Evolutionary conservation across 2,797 vertebrate species (phyloP), one percentile per base, ranked within the genome.

Genomic region (Sebastes hopkinsi): DNA sequence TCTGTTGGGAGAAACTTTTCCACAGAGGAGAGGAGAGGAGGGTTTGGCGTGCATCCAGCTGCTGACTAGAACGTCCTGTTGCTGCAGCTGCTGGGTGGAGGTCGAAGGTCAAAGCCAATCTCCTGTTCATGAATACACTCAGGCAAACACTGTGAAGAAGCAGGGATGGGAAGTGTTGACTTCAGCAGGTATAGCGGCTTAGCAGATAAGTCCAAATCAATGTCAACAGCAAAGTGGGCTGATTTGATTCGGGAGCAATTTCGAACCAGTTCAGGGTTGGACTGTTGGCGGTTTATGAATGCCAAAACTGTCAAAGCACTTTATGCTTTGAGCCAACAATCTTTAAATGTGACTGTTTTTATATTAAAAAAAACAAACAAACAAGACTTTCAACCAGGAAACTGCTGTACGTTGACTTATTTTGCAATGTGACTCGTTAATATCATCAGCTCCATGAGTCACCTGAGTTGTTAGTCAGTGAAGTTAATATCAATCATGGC

Each of bases 61-160:
- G 85, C 83, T 87, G 88, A 89, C 78, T n/a, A 62, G 5, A 82
- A 72, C n/a, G 30, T 86, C 76, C 81, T 88, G 86, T 80, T 55
- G 84, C 87, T 77, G 78, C 80, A 81, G 82, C 85, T 84, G 89
- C 81, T 30, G 78, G 60, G 50, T 32, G 1, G 72, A 62, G 88
- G 87, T 87, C 55, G 6, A 22, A 83, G 89, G 85, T 89, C 83
- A 80, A 76, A 83, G 80, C 80, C 82, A 76, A 84, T 92, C 88
- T 91, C 90, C 88, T 54, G 68, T 7, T 87, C 38, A 46, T 89
- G 82, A 87, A 83, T 64, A 72, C 62, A 8, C 50, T 82, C 64
- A n/a, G 81, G 62, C 60, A 55, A 60, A 75, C 12, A 4, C 36
- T 56, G 79, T 8, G 64, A 69, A 77, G 80, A 62, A 73, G 72